Base-by-base conservation (phyloP, 2,888 invertebrate species). In the Abrostola tripartita region DNA sequence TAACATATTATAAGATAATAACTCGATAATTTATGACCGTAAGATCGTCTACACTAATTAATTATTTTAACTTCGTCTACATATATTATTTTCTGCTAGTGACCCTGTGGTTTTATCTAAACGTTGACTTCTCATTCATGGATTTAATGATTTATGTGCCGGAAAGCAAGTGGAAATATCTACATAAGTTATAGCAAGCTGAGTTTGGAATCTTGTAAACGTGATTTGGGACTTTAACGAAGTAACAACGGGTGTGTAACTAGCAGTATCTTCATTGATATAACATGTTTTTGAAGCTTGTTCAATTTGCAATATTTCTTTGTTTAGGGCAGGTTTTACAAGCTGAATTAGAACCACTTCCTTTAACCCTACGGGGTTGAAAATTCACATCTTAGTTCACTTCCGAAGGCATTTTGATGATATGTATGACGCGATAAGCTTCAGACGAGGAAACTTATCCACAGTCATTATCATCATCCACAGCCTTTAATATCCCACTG, bases 51-150 rank as follows among this genome's bases (percentile, higher is more conserved):
- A 65, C 41, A 62, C 57, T 64, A 69, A 72, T 79, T 66, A 78
- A 66, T 58, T 60, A 62, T 53, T 65, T 54, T 37, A 50, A 55
- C 47, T 50, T 9, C 9, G 49, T 64, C 53, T 61, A 52, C 53
- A 66, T 67, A 73, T 67, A 64, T 76, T 69, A 68, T 65, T 49
- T 67, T 65, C 52, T 59, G 54, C 61, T 57, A 61, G 51, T 71
- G 67, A 71, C 70, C 68, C 62, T 54, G 55, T 55, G 51, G 57
- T 50, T 67, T 62, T 79, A 70, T 69, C 60, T 69, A 69, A 74
- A 74, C 74, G 68, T 79, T 77, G 67, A 74, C 57, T 69, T 62
- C 62, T 71, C 58, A 77, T 74, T 74, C 65, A 72, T 66, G 53
- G 52, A 59, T 61, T 50, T 47, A 54, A 56, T 77, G 51, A 69